These are phyloP conservation scores for Agrochola litura DNA, from an alignment of 2,888 invertebrate genomes.

Conservation along the genomic window DNA sequence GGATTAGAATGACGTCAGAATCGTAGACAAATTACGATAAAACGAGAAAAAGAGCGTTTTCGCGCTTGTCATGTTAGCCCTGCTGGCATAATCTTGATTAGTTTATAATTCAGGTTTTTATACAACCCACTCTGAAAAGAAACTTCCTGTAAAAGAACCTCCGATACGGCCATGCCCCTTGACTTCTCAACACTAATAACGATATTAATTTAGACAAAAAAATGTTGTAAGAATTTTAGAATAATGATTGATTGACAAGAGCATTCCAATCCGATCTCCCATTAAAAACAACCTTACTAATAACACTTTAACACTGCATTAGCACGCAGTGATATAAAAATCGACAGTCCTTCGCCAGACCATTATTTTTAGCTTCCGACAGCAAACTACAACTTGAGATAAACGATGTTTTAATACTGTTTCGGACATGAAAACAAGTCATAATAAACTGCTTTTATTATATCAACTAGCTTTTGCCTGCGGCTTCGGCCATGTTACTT, in stretches of 20 bases:
- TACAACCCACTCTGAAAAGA: neutral
- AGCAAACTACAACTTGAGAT: slow-evolving; percentile 33
- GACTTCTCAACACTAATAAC: slow-evolving; percentile 13
- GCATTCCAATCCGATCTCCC: slow-evolving; percentile 21
- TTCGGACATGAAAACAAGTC: slow-evolving; percentile 42
- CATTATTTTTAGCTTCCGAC: slow-evolving; percentile 55
- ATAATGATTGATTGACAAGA: slow-evolving; percentile 51
- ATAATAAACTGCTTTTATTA: slow-evolving; percentile 44
- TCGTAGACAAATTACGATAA: too few relatives aligned
- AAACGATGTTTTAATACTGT: slow-evolving; percentile 40
- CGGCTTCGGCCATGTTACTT: neutral
- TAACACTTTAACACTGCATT: slow-evolving; percentile 40
- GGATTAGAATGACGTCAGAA: too few relatives aligned
- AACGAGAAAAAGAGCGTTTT: too few relatives aligned
- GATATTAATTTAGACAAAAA: slow-evolving; percentile 13
- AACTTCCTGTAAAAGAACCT: neutral
- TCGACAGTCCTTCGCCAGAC: slow-evolving; percentile 42
- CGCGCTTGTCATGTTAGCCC: too few relatives aligned
- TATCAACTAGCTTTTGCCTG: neutral
- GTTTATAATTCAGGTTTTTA: too few relatives aligned
- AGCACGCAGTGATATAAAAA: slow-evolving; percentile 45
- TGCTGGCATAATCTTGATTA: too few relatives aligned
- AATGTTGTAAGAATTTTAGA: slow-evolving; percentile 4
- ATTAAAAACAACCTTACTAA: slow-evolving; percentile 42
- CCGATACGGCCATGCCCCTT: slow-evolving; percentile 24